Evolutionary conservation across 2,888 invertebrate genomes (phyloP), one percentile per base, ranked within the genome.

Genomic region (Isotomurus palustris): DNA sequence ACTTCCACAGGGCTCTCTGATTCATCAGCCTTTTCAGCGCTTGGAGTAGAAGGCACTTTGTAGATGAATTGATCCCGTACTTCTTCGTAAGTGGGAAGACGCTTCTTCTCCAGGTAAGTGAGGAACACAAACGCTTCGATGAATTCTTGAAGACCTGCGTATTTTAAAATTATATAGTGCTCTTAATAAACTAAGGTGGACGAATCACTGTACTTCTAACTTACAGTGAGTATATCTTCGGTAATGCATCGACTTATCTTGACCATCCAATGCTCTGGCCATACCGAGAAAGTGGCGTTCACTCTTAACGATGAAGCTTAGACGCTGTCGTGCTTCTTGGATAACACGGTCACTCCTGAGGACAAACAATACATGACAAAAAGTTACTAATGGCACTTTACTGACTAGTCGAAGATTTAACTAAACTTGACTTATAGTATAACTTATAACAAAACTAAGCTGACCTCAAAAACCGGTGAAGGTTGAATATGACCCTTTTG

Each of bases 81-180:
- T 22, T 45, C 56, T 52, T 56, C 48, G 17, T 28, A 43, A 21
- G 17, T 50, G 21, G 49, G 24, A 5, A 56, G 4, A 12, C 8
- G 75, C 50, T 80, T 80, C 14, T 77, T 76, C 60, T 81, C 79
- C 66, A 90, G 76, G 69, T 85, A 85, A 56, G 86, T 83, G 72
- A 83, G 85, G 67, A 91, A 86, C 4, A 88, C 85, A 47, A 84
- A 78, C 0, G 93, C 93, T 76, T 94, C 93, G 53, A 91, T 81
- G 71, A 86, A 92, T 76, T 94, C 93, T 73, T 93, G 88, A 10
- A 80, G 65, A 35, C 79, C 79, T 79, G 56, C 19, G 63, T 56
- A 58, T 5, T 17, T 5, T 4, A n/a, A 38, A 38, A 5, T 8
- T 32, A 32, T 32, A 32, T 8, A 10, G 8, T 32, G 8, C 8